Conservation (phyloP, 2,888 invertebrate species). For the Andrena haemorrhoa region DNA sequence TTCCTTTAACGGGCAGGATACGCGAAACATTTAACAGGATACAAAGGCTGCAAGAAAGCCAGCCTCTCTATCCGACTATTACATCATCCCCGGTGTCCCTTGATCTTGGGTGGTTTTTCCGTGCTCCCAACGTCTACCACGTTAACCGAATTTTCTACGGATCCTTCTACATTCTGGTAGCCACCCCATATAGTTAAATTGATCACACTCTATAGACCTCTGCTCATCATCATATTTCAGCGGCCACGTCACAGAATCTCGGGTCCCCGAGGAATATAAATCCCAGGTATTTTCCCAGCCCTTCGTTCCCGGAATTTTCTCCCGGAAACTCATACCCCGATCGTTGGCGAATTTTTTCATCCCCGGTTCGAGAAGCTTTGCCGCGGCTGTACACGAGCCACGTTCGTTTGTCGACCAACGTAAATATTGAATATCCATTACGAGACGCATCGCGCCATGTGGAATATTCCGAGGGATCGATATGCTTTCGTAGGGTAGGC, state of each 20-base stretch:
- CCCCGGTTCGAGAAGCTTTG: neutral
- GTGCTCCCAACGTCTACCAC: too few relatives aligned
- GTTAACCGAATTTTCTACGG: too few relatives aligned
- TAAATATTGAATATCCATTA: constrained; percentile 76
- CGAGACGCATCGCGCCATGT: constrained; percentile 69
- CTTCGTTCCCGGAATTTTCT: constrained; percentile 1
- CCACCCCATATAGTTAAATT: neutral
- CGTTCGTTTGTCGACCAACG: constrained; percentile 69
- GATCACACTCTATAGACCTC: neutral
- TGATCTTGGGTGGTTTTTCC: too few relatives aligned
- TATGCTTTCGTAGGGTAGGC: constrained; percentile 55
- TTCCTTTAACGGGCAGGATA: neutral
- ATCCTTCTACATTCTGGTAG: too few relatives aligned
- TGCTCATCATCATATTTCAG: neutral
- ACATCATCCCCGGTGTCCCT: too few relatives aligned
- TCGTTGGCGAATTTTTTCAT: constrained; percentile 19
- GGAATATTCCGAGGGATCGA: constrained; percentile 70
- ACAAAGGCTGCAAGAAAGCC: constrained; percentile 5
- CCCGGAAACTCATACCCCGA: neutral
- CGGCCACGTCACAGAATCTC: neutral
- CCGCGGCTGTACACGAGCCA: constrained; percentile 9
- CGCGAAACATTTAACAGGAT: constrained; percentile 9
- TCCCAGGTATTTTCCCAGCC: constrained; percentile 17
- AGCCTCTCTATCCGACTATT: neutral
- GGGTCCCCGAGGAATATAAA: neutral